Percentiles rank a stretch among this genome's conserved stretches.
Evolutionary conservation across 2,888 invertebrate genomes (phyloP).

Genomic region (Protophormia terraenovae): DNA sequence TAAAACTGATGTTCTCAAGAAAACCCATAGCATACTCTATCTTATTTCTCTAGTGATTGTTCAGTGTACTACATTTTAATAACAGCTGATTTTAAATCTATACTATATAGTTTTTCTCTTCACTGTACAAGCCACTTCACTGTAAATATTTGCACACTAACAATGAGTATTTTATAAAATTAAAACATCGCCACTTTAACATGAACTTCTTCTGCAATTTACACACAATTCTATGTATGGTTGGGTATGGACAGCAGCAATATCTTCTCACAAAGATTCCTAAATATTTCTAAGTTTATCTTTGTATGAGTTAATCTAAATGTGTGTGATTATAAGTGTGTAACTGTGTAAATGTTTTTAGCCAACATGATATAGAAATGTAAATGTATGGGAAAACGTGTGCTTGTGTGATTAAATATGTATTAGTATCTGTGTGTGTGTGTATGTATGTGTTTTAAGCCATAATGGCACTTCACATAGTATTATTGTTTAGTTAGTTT

Average conservation of each 20-base stretch:
- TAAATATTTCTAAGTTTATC: neutral
- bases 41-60: too few relatives aligned
- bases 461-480: conserved; percentile 26
- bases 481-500: conserved; percentile 9
- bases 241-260: neutral
- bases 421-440: conserved; percentile 29
- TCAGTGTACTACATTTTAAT: too few relatives aligned
- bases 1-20: too few relatives aligned
- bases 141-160: neutral
- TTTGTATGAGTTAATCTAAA: neutral
- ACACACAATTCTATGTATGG: neutral
- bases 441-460: conserved; percentile 8
- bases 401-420: too few relatives aligned
- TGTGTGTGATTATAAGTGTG: neutral
- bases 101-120: too few relatives aligned
- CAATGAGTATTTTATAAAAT: neutral
- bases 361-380: neutral
- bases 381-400: conserved; percentile 20
- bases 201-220: conserved; percentile 1
- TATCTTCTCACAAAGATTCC: neutral
- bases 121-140: neutral
- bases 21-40: too few relatives aligned
- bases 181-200: neutral
- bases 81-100: too few relatives aligned
- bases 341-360: neutral